A percentile compares a stretch with the other conserved stretches of the same genome.
phyloP scores from a whole-genome alignment of 2,113 vertebrate genomes.

The Neomonachus schauinslandi region DNA sequence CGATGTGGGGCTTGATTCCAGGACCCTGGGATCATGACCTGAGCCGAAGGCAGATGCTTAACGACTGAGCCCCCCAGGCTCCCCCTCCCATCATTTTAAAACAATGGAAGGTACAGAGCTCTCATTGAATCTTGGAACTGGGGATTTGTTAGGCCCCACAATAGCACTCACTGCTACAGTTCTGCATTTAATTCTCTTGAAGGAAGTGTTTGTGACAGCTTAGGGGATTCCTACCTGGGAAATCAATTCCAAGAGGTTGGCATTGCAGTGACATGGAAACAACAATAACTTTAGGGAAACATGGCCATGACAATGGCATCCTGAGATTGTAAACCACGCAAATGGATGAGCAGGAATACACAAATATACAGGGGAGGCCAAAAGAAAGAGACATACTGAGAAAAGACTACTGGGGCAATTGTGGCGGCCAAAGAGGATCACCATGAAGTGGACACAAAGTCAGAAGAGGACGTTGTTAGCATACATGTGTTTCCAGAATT shows the following conservation, averaged over 20 bases:
- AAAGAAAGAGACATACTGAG: background rate
- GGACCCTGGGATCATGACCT: too few species aligned
- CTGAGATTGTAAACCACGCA: background rate
- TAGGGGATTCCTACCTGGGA: background rate
- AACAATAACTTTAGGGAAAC: background rate
- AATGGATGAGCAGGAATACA: background rate
- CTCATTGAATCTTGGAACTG: background rate
- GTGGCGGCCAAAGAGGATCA: background rate
- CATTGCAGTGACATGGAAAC: background rate
- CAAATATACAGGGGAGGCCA: rapidly evolving
- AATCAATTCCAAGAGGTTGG: conserved; percentile 55
- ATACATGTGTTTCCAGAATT: background rate
- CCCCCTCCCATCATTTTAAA: background rate
- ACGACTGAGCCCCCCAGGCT: too few species aligned
- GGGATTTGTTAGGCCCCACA: background rate
- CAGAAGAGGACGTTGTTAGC: rapidly evolving
- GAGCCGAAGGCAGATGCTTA: too few species aligned
- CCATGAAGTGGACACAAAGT: background rate
- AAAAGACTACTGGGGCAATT: background rate
- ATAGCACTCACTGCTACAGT: background rate
- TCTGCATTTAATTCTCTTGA: conserved; percentile 33
- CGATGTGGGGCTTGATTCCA: too few species aligned
- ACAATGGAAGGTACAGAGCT: background rate
- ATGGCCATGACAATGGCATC: background rate
- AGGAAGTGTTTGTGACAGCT: conserved; percentile 48